Percentiles rank a stretch among this genome's conserved stretches.
Conservation (phyloP, 2,797 vertebrate genomes). For the Spheniscus humboldti region DNA sequence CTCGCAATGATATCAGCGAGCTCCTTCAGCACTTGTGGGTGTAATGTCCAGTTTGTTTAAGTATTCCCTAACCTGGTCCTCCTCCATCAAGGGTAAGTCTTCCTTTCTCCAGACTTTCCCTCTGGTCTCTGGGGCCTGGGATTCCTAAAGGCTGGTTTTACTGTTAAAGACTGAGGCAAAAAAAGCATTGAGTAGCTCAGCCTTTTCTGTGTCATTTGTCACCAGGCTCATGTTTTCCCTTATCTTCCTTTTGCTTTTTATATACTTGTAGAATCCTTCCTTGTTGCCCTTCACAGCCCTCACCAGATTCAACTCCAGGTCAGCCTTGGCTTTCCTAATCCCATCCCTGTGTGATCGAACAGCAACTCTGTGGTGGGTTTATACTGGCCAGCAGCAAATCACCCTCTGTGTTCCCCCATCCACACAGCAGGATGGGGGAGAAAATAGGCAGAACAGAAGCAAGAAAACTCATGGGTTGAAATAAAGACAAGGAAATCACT, state of each 20-base stretch:
- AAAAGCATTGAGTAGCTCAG: background rate
- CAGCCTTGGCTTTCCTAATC: background rate
- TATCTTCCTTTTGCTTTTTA: background rate
- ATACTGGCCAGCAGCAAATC: background rate
- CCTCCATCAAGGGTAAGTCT: background rate
- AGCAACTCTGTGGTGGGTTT: background rate
- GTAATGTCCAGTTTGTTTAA: too few species aligned
- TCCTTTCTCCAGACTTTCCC: background rate
- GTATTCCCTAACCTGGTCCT: background rate
- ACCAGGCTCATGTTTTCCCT: background rate
- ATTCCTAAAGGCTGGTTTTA: background rate
- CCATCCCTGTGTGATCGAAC: background rate
- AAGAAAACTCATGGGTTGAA: background rate
- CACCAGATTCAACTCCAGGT: background rate
- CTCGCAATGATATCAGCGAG: too few species aligned
- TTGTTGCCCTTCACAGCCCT: background rate
- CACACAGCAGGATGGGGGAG: background rate
- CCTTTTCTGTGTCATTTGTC: background rate
- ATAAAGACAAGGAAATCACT: background rate
- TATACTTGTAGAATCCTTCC: background rate
- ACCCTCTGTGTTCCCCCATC: background rate
- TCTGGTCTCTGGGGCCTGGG: background rate
- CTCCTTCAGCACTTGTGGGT: too few species aligned
- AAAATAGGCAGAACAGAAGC: background rate
- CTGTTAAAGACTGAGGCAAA: background rate